Evolutionary conservation across 2,888 invertebrate species (phyloP), one percentile per base, ranked within the genome.

Genomic region (Marasmarcha lunaedactyla): DNA sequence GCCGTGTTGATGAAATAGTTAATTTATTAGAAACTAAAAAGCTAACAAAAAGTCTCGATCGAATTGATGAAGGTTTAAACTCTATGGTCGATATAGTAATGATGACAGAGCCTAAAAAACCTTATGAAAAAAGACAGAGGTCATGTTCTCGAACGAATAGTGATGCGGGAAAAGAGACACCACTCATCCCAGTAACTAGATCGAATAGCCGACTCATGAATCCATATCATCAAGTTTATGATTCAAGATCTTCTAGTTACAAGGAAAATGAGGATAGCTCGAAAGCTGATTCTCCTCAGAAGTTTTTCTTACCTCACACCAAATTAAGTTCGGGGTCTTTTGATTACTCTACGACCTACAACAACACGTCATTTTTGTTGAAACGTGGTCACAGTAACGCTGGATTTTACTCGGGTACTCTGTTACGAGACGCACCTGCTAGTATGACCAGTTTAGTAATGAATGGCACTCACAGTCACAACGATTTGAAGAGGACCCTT

Each of bases 41-140:
- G 38, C 63, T 89, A 34, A 89, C 92, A 0, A 93, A 93, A 68
- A 93, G 93, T 48, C 68, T 93, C 36, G 93, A 94, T 49, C 85
- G 92, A 42, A 89, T 93, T 33, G 92, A 92, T 57, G 88, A 87
- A 59, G 88, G 91, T 12, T 63, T 92, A 14, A 87, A 90, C 54
- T 86, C 90, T 0, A 88, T 91, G 85, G 88, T 90, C 1, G 88
- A 90, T 53, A 89, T 91, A 27, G 88, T 91, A 0, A 83, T 90
- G 46, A 85, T 88, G n/a, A 71, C 84, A 3, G 85, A 87, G 42
- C 84, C 86, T 2, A 78, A 70, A 35, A 78, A 74, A 43, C 67
- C 79, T 20, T 83, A 79, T 41, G 79, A 78, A 41, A 68, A 67
- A 50, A 55, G 79, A 39, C 79, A 81, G 45, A 62, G 77, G 48